Evolutionary conservation across 1,140 invertebrate species (phyloP), one percentile per base, ranked within the genome.

Genomic region (Euura lappo): DNA sequence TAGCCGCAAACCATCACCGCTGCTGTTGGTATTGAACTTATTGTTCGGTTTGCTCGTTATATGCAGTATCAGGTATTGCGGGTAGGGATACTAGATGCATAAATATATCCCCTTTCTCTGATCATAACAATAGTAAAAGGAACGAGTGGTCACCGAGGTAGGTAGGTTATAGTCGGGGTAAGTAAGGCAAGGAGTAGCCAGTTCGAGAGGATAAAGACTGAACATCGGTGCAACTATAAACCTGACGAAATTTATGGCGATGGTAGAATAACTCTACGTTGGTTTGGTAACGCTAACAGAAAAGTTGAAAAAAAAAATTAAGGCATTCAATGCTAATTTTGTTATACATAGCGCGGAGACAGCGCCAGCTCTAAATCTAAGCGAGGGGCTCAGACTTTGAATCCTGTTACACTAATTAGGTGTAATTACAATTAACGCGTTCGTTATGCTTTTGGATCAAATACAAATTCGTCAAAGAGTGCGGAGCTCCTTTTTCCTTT

Each of bases 321-420:
- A 3, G 51, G 51, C 51, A 60, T 60, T 60, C 51, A 60, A 60
- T 60, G 51, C 51, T 60, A 60, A 60, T 60, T 60, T 60, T 60
- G 51, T n/a, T 8, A 60, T 60, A 60, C 51, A 60, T 28, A 6
- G 51, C 51, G 51, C 51, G 3, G 8, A n/a, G 8, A 6, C 51
- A 60, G 10, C 51, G 51, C 2, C 51, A 8, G 51, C 51, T 8
- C 13, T 60, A 28, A 28, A 28, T 28, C 28, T 28, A 28, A 28
- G 28, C 51, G 5, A 60, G 51, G 10, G 51, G 13, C 3, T 8
- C 10, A n/a, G 13, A 60, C 2, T 60, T n/a, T n/a, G 4, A 60
- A n/a, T n/a, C 51, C 13, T 60, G 51, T 11, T 3, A 3, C 10
- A n/a, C 8, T 60, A 60, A 60, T 60, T 60, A 60, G 13, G 6